These are phyloP conservation scores for Myotis planiceps DNA, from an alignment of 2,797 vertebrate species.

Conservation along the genomic window DNA sequence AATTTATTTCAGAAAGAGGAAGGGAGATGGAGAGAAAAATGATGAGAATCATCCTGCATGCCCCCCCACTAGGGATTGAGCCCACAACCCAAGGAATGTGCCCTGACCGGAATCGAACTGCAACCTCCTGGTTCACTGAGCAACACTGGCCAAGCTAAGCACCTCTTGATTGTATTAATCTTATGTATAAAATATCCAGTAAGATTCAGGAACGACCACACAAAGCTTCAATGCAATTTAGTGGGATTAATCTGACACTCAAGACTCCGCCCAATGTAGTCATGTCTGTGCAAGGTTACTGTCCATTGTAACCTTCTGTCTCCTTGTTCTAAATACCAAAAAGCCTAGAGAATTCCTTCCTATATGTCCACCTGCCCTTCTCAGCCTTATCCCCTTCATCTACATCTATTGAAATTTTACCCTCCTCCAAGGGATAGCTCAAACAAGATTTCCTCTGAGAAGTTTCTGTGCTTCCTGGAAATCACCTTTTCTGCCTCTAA, in stretches of 20 bases:
- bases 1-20: no score
- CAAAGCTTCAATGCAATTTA: background rate
- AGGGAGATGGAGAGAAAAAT: no score
- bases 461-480: background rate
- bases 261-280: background rate
- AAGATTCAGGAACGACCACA: background rate
- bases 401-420: background rate
- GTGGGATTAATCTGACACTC: background rate
- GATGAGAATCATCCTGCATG: no score
- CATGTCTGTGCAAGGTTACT: background rate
- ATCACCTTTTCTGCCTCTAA: background rate
- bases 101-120: no score
- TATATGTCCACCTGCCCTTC: background rate
- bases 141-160: background rate
- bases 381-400: background rate
- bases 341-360: background rate
- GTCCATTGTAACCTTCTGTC: background rate
- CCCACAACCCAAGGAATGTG: no score
- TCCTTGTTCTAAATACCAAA: background rate
- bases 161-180: background rate
- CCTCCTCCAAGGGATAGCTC: background rate
- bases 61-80: no score
- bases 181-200: conserved; percentile 5
- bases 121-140: no score
- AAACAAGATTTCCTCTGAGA: background rate